Percentiles rank a stretch among this genome's conserved stretches.
Conservation (phyloP, 2,888 invertebrate genomes). For the Ditula angustiorana region DNA sequence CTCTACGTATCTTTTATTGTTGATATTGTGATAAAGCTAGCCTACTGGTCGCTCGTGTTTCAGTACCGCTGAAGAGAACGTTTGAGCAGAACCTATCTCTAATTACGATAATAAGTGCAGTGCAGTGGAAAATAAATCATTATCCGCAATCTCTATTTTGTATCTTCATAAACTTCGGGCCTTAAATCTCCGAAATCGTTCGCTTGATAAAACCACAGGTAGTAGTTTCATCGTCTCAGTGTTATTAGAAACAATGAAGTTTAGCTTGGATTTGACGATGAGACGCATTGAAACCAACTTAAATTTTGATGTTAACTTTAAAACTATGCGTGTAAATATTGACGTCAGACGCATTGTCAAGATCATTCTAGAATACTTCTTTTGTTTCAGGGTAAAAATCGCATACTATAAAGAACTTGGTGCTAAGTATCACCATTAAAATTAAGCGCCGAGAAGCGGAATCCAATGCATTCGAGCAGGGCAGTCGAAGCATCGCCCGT, state of each 20-base stretch:
- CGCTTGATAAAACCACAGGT: background rate
- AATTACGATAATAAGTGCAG: background rate
- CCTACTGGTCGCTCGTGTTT: constrained; percentile 62
- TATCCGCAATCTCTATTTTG: background rate
- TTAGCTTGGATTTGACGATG: too few relatives aligned
- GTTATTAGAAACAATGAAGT: too few relatives aligned
- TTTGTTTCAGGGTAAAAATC: constrained; percentile 78
- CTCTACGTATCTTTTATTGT: constrained; percentile 74
- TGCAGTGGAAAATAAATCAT: background rate
- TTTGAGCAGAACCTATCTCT: constrained; percentile 12
- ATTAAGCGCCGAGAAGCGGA: constrained; percentile 53
- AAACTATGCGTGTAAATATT: background rate
- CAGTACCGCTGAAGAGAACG: constrained; percentile 23
- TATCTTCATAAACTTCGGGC: background rate
- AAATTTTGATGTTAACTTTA: background rate
- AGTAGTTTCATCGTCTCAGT: background rate
- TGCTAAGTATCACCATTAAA: constrained; percentile 59
- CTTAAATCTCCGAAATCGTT: too few relatives aligned
- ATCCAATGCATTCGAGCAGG: constrained; percentile 71
- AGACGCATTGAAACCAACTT: background rate
- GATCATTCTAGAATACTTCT: constrained; percentile 36
- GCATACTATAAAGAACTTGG: constrained; percentile 58
- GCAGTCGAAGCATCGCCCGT: constrained; percentile 56
- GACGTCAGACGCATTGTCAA: background rate
- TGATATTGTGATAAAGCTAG: constrained; percentile 74